A percentile compares a stretch with the other conserved stretches of the same genome.
Conservation (phyloP, 2,888 invertebrate genomes). For the Schrankia costaestrigalis region DNA sequence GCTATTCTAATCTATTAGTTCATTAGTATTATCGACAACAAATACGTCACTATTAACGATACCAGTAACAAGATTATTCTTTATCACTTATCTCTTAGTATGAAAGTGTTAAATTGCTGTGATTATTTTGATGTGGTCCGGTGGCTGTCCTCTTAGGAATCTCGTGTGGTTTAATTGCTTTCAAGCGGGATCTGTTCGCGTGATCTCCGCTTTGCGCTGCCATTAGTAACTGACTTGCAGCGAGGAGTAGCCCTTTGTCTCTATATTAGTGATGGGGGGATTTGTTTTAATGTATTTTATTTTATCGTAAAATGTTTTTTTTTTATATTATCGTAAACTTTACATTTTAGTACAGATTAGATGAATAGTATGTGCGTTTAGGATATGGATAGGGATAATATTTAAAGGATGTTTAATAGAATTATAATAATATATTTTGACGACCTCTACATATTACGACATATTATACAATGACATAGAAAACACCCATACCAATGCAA, state of each 20-base stretch:
- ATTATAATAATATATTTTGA: too few species aligned
- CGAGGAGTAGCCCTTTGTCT: conserved; percentile 58
- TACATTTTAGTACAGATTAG: too few species aligned
- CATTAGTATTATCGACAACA: conserved; percentile 35
- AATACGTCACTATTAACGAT: conserved; percentile 30
- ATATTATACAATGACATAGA: too few species aligned
- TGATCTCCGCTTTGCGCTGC: conserved; percentile 33
- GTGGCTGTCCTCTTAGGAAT: conserved; percentile 58
- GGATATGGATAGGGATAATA: too few species aligned
- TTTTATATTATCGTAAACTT: not conserved
- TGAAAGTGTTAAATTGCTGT: conserved; percentile 72
- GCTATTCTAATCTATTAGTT: conserved; percentile 31
- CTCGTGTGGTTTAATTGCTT: conserved; percentile 64
- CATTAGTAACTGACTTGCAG: conserved; percentile 66
- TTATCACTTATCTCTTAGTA: conserved; percentile 57
- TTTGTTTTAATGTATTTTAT: conserved; percentile 1
- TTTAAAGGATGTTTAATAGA: too few species aligned
- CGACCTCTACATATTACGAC: too few species aligned
- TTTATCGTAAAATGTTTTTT: not conserved
- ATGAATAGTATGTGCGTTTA: too few species aligned
- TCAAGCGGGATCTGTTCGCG: conserved; percentile 36
- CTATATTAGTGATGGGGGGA: conserved; percentile 27
- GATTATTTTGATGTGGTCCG: conserved; percentile 62
- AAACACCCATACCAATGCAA: too few species aligned
- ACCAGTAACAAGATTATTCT: conserved; percentile 25